Evolutionary conservation across 2,888 invertebrate species (phyloP), one percentile per base, ranked within the genome.

Genomic region (Clistopyga incitator): DNA sequence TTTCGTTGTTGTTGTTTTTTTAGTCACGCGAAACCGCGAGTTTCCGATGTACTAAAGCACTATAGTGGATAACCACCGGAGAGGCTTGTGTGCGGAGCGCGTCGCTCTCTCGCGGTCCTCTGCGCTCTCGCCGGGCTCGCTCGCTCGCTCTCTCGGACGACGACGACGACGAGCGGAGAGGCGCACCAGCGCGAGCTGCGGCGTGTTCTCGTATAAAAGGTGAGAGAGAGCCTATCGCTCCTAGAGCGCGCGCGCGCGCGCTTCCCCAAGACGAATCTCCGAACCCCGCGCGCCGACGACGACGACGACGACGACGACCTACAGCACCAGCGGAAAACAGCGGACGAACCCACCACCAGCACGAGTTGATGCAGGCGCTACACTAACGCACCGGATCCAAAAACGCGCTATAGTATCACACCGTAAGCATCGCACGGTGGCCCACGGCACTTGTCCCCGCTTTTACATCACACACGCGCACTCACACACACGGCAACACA

Each of bases 91-190:
- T 59, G 74, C 52, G 74, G 59, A 68, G 81, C 84, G 81, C 81
- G 77, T 84, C 77, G 78, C 81, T 77, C 64, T 70, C 61, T 50
- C 72, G 77, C 71, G 83, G 68, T 81, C 81, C 80, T 78, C 68
- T 84, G 81, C 81, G 81, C 84, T 80, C 79, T 78, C 75, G 84
- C 84, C 84, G 81, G 84, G 84, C 78, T 84, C 78, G 65, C 78
- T 78, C 74, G 81, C 76, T 83, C 83, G 68, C 67, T 74, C 67
- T 68, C 74, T 79, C 82, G 15, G 13, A 13, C 47, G 47, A 11
- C 15, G 13, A 84, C 79, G 72, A 80, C 76, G 72, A 71, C 45
- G 74, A 38, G 15, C 1, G 6, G 71, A 42, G n/a, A n/a, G n/a
- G n/a, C n/a, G 56, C 68, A 71, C 68, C 67, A 50, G 72, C 68